A percentile compares a stretch with the other conserved stretches of the same genome.
These are phyloP conservation scores for Aspidiotus destructor DNA, from an alignment of 2,888 invertebrate species.

Conservation along the genomic window DNA sequence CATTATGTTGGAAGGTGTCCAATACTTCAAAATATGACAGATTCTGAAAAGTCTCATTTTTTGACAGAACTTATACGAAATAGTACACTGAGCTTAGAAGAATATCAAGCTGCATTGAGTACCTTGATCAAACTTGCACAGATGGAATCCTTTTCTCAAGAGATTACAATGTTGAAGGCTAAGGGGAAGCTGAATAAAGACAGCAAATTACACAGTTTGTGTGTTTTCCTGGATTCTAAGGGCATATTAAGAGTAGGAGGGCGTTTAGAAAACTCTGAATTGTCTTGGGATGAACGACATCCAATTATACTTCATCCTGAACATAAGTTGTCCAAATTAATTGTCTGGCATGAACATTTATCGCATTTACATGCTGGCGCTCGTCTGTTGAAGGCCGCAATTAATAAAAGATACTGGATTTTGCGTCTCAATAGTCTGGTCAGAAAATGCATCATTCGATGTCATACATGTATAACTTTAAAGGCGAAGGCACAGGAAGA, in stretches of 20 bases:
- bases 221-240: slow-evolving; percentile 35
- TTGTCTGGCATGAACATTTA: slow-evolving; percentile 35
- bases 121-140: neutral
- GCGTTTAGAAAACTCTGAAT: slow-evolving; percentile 33
- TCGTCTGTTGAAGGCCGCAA: neutral
- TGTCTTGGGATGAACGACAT: slow-evolving; percentile 32
- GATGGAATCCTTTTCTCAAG: neutral
- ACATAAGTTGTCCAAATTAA: slow-evolving; percentile 17
- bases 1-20: too few relatives aligned
- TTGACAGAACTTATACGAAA: neutral
- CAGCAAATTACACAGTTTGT: slow-evolving; percentile 5
- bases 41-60: neutral
- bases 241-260: slow-evolving; percentile 36
- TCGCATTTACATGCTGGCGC: slow-evolving; percentile 35
- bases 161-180: neutral
- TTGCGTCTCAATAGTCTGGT: neutral
- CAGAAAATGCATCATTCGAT: neutral
- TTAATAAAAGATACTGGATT: neutral
- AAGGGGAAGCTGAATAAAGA: neutral
- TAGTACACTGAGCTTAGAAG: too few relatives aligned
- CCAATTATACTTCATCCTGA: slow-evolving; percentile 34
- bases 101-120: neutral
- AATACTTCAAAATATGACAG: too few relatives aligned
- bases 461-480: neutral
- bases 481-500: slow-evolving; percentile 20